A percentile compares a stretch with the other conserved stretches of the same genome.
These are phyloP conservation scores for Oophaga sylvatica DNA, from an alignment of 2,797 vertebrate species.

Conservation along the genomic window DNA sequence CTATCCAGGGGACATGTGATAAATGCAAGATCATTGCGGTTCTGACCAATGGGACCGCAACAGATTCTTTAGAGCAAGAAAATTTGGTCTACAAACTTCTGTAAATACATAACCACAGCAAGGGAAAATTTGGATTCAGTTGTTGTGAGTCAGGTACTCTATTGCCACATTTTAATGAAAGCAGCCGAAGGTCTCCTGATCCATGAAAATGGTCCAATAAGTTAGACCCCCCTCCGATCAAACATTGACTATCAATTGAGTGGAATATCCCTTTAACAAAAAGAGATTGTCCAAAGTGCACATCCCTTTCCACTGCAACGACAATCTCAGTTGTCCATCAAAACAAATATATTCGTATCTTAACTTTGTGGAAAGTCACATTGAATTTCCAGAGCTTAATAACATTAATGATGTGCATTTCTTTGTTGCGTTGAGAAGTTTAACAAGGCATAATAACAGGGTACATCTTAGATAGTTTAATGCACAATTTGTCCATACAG, in stretches of 20 bases:
- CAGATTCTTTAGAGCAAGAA: too few relatives aligned
- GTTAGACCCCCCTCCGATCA: too few relatives aligned
- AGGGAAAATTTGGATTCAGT: too few relatives aligned
- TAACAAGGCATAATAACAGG: conserved; percentile 28
- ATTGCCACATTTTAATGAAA: too few relatives aligned
- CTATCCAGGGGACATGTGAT: not conserved
- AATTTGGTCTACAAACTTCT: too few relatives aligned
- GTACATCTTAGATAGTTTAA: not conserved
- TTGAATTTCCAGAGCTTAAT: not conserved
- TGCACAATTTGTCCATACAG: not conserved
- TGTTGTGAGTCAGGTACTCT: too few relatives aligned
- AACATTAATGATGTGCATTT: not conserved
- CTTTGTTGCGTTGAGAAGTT: not conserved
- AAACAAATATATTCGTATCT: not conserved
- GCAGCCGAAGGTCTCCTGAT: too few relatives aligned
- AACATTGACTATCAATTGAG: not conserved
- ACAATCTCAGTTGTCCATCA: not conserved
- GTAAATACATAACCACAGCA: too few relatives aligned
- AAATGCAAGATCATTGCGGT: not conserved
- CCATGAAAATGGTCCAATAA: too few relatives aligned
- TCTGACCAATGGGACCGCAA: not conserved
- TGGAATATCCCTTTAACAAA: not conserved
- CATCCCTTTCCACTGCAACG: not conserved
- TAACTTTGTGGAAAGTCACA: conserved; percentile 28
- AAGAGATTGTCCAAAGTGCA: not conserved